Conservation (phyloP, 2,888 invertebrate genomes). For the Hypercompe scribonia region DNA sequence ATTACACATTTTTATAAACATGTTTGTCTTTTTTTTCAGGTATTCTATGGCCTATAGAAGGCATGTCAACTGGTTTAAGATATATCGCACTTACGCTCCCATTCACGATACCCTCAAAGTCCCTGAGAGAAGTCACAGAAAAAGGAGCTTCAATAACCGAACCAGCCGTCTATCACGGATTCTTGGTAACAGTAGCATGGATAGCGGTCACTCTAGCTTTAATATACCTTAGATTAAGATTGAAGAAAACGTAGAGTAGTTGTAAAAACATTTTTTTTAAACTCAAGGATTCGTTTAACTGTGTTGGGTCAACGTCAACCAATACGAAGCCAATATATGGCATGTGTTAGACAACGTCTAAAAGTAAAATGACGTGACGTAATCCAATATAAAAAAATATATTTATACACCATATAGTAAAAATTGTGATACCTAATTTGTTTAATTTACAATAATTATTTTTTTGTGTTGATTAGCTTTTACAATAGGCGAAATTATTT, state of each 20-base stretch:
- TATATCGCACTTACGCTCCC: conserved; percentile 90
- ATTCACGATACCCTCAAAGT: conserved; percentile 92
- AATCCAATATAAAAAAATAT: neutral
- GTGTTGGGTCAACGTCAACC: neutral
- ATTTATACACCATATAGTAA: neutral
- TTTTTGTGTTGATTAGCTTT: neutral
- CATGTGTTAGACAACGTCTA: neutral
- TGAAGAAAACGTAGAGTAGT: conserved; percentile 65
- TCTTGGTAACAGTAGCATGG: conserved; percentile 89
- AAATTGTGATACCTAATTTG: neutral
- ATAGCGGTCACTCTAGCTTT: conserved; percentile 85
- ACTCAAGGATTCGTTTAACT: neutral
- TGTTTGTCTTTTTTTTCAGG: conserved; percentile 66
- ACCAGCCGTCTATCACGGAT: conserved; percentile 91
- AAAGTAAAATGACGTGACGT: neutral
- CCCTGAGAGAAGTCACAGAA: conserved; percentile 91
- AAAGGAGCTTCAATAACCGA: conserved; percentile 91
- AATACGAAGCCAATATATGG: neutral
- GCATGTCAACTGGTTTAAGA: conserved; percentile 88
- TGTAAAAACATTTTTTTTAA: conserved; percentile 1
- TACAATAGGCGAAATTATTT: neutral
- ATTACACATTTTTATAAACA: too few species aligned
- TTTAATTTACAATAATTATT: neutral
- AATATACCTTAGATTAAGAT: conserved; percentile 83
- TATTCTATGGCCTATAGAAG: conserved; percentile 90